Evolutionary conservation across 92 coral and sea anemone genomes (phyloP), one percentile per base, ranked within the genome.

Genomic region (Zoanthus sansibaricus): DNA sequence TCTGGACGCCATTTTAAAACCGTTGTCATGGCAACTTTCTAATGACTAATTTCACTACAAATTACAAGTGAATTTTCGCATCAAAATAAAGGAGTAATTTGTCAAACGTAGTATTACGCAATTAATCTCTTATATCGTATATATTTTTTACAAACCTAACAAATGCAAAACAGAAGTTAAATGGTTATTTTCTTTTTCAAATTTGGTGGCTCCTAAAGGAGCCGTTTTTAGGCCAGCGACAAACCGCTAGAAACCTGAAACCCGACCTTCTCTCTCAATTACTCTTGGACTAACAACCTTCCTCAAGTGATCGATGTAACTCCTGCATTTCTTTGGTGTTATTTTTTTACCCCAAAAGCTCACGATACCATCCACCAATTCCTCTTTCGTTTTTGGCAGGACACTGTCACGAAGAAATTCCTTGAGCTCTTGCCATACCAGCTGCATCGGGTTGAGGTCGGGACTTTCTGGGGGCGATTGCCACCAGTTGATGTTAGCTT

Each of bases 291-390:
- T 25, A 42, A 83, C 31, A 13, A 88, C 94, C 52, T 87, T 91
- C 51, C 69, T 46, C 18, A 91, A 13, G 82, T 91, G 94, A 67
- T 78, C 86, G 77, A 91, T 91, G 86, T 91, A 88, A 9, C 44
- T 61, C n/a, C 9, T 7, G 55, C 94, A 91, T 73, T 91, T 84
- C 15, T 79, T 91, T 46, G 89, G 79, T 9, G 79, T 88, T 66
- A 91, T 73, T 49, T 86, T 75, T 13, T 79, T 31, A 9, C 84
- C n/a, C 94, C 94, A 92, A 76, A 92, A 92, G 72, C 51, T 59
- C 52, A 13, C 18, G 1, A 88, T 88, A 16, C 87, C 91, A 13
- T 82, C 31, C 46, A 77, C 58, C 33, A 88, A 80, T 45, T 88
- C 88, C 0, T 78, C 88, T 32, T 88, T 88, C 14, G 86, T 70